Base-by-base conservation (phyloP, 2,113 vertebrate genomes). In the Pelvicachromis taeniatus region DNA sequence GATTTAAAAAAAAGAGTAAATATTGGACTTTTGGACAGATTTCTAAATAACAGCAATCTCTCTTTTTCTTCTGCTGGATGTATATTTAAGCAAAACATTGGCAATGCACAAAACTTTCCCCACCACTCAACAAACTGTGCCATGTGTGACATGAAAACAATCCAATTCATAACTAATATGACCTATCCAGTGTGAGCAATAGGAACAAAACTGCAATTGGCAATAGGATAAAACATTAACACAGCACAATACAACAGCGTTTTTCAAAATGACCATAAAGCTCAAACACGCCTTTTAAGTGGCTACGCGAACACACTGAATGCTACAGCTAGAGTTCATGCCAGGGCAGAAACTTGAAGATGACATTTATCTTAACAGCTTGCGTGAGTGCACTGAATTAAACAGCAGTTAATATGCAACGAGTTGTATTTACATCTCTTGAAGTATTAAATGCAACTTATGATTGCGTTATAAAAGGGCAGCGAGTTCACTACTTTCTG, bases 71-170 rank as follows among this genome's bases (percentile, higher is more conserved):
- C 19, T 40, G 33, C 33, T 65, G 10, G 19, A 21, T 68, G 12
- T 45, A 45, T 45, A 10, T 2, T 73, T 48, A 48, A 73, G 40
- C 40, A 73, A 45, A 73, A 73, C 21, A 16, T 16, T 29, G 11
- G 13, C 14, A 29, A 19, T 2, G 10, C 8, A 70, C 3, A 0
- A 0, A 45, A 17, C 21, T 6, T 0, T 17, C 40, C 9, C 65
- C n/a, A 68, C 38, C 12, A 63, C 12, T 68, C 38, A 68, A 40
- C 12, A 68, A 42, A 68, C 7, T 68, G 63, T 68, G 19, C 33
- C 33, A 38, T 38, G 10, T 4, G 12, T 4, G 3, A 13, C 40
- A 42, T 9, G 9, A 26, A 9, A 42, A 16, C n/a, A 38, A 63
- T 63, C 33, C 59, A 68, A 9, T 9, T 42, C 19, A 65, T 65